Evolutionary conservation across 2,797 vertebrate species (phyloP), one percentile per base, ranked within the genome.

Genomic region (Falco peregrinus): DNA sequence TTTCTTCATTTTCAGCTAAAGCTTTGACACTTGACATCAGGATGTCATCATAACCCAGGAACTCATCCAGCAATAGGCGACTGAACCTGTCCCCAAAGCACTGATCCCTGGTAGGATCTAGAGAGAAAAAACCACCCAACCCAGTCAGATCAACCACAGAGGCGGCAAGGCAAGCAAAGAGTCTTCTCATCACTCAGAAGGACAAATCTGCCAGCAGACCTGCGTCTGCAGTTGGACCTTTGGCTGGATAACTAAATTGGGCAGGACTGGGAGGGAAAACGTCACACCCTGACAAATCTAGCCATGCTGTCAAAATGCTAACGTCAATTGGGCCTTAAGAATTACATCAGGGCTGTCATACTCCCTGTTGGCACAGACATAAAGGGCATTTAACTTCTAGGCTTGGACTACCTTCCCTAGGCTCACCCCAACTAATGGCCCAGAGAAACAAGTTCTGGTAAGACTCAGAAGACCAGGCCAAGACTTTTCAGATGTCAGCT

Each of bases 11-110:
- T 97, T 99, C 99, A 0, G 99, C 99, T 21, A 99, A 98, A 28
- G 99, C 99, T 96, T 99, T 99, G 81, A 99, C 99, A 1, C 99
- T 99, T 24, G 99, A 99, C 99, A 99, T 99, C 84, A 99, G 98
- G 90, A 99, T 99, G 97, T 99, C 99, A 6, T 99, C 99, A 1
- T 99, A 99, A 51, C 99, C 99, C 78, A 99, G 97, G 91, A 99
- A 99, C 96, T 99, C 99, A 0, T 99, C 99, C 41, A 99, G 96
- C 95, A 99, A 97, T n/a, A 99, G 98, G 78, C 99, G 99, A 70
- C 99, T 99, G 97, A 99, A 99, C 53, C 99, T 98, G 74, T 99
- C 99, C 20, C 99, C 99, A 18, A 99, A 99, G 95, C 99, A 99
- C 97, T 99, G 98, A 95, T 99, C 99, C 70, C 98, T 98, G 5